phyloP scores from a whole-genome alignment of 2,888 invertebrate species.

The Drosophila setosimentum region DNA sequence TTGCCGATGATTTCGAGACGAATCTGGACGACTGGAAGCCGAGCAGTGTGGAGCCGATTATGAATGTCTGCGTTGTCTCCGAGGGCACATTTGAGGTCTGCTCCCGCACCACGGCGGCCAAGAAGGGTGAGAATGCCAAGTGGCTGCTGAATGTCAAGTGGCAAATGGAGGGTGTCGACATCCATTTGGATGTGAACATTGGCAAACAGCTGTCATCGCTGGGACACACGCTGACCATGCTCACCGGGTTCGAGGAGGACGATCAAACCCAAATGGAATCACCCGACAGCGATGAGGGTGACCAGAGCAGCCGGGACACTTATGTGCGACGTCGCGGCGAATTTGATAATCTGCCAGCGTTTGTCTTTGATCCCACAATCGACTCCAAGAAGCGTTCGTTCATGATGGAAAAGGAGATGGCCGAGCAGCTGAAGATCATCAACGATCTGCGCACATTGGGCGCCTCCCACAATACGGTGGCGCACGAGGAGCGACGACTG shows the following conservation, averaged over 20 bases:
- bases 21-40: conserved; percentile 99
- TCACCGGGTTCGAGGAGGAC: conserved; percentile 96
- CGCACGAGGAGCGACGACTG: conserved; percentile 95
- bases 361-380: conserved; percentile 92
- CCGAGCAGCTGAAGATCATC: conserved; percentile 97
- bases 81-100: conserved; percentile 98
- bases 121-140: conserved; percentile 95
- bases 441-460: conserved; percentile 95
- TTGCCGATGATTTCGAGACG: conserved; percentile 98
- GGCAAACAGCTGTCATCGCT: conserved; percentile 97
- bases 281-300: conserved; percentile 92
- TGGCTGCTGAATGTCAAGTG: conserved; percentile 99
- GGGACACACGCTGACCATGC: conserved; percentile 97
- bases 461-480: conserved; percentile 95
- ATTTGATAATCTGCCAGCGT: conserved; percentile 92
- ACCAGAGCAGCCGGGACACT: conserved; percentile 87
- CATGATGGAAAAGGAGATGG: conserved; percentile 98
- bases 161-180: conserved; percentile 99
- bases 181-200: conserved; percentile 97
- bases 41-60: conserved; percentile 91
- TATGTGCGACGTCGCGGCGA: conserved; percentile 88
- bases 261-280: conserved; percentile 87
- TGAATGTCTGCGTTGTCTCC: conserved; percentile 98
- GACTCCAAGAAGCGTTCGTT: conserved; percentile 95
- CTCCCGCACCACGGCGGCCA: conserved; percentile 93